Evolutionary conservation across 2,888 invertebrate genomes (phyloP).

Genomic region (Luffia ferchaultella): DNA sequence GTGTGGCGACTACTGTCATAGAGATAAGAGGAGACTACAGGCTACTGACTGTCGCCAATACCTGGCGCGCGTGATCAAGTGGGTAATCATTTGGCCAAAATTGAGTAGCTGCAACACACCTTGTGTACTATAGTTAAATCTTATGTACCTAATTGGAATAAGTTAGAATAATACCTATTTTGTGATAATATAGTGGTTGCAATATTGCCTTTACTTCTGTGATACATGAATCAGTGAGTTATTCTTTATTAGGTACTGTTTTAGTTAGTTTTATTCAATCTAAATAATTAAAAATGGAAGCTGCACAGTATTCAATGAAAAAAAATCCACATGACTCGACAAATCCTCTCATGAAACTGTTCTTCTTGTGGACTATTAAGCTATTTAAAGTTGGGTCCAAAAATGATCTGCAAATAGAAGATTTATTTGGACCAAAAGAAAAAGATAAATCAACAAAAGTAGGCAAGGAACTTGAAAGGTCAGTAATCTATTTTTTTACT

Average conservation of each 20-base stretch:
- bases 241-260: not conserved
- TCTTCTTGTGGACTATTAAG: constrained; percentile 60
- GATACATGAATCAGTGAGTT: not conserved
- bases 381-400: constrained; percentile 53
- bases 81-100: not conserved
- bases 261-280: not conserved
- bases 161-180: not conserved
- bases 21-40: no score
- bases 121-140: no score
- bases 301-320: constrained; percentile 22
- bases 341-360: constrained; percentile 42
- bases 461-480: not conserved
- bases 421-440: constrained; percentile 50
- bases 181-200: not conserved
- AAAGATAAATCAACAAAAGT: constrained; percentile 39
- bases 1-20: not conserved
- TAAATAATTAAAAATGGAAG: constrained; percentile 7
- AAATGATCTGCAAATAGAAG: constrained; percentile 45
- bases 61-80: not conserved
- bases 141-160: not conserved
- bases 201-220: not conserved
- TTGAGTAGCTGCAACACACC: no score
- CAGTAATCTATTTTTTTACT: not conserved
- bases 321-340: constrained; percentile 51
- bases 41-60: not conserved